phyloP scores from a whole-genome alignment of 2,888 invertebrate genomes.

The Tetrapedia diversipes region DNA sequence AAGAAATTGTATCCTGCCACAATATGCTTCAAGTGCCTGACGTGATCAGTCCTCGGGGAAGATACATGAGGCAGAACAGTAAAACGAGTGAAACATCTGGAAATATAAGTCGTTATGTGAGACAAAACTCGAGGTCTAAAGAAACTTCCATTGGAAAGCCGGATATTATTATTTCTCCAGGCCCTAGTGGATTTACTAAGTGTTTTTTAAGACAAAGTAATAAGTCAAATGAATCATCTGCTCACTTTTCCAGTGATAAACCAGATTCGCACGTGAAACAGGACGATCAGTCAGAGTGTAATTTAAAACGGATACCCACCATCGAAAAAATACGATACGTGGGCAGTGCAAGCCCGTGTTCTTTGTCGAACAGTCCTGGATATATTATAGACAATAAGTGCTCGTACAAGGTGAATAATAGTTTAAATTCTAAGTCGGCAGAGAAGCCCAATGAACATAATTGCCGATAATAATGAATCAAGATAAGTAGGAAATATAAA shows the following conservation, averaged over 20 bases:
- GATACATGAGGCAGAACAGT: conserved; percentile 74
- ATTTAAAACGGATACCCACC: conserved; percentile 52
- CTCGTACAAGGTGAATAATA: conserved; percentile 72
- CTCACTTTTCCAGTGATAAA: conserved; percentile 50
- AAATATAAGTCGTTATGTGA: conserved; percentile 64
- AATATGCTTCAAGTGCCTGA: conserved; percentile 66
- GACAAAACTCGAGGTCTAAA: conserved; percentile 73
- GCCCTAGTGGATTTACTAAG: conserved; percentile 69
- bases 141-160: conserved; percentile 67
- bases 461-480: conserved; percentile 32
- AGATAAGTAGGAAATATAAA: too few relatives aligned
- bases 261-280: conserved; percentile 61
- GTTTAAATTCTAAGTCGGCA: conserved; percentile 46
- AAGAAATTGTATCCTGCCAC: conserved; percentile 50
- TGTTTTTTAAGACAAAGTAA: conserved; percentile 72
- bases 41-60: conserved; percentile 59
- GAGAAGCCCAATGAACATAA: conserved; percentile 58
- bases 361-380: conserved; percentile 66
- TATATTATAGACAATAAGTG: conserved; percentile 73
- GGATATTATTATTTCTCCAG: conserved; percentile 68
- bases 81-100: conserved; percentile 65
- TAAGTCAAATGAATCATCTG: conserved; percentile 58
- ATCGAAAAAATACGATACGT: conserved; percentile 78
- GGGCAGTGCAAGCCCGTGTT: conserved; percentile 70
- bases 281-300: conserved; percentile 74